phyloP scores from a whole-genome alignment of 64 coral and sea anemone species.

The Actinia equina region DNA sequence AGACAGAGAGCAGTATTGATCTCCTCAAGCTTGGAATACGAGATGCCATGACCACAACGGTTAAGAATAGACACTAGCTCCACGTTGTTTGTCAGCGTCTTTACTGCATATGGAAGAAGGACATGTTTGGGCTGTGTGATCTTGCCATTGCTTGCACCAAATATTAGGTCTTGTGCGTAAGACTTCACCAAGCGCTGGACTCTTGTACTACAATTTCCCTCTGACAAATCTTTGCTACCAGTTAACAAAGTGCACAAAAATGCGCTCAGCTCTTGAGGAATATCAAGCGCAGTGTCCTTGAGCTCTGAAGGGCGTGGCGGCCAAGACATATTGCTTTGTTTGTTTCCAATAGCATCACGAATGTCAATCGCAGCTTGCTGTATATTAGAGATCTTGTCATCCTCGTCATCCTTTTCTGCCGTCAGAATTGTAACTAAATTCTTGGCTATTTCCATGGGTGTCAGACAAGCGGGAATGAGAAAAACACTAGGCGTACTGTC shows the following conservation, averaged over 20 bases:
- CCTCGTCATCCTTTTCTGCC: no score
- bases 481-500: no score
- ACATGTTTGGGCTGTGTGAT: conserved; percentile 22
- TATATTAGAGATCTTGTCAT: no score
- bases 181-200: background rate
- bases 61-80: conserved; percentile 19
- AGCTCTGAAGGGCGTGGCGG: no score
- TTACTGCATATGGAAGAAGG: conserved; percentile 28
- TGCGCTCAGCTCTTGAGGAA: conserved; percentile 1
- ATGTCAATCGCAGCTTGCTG: no score
- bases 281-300: background rate
- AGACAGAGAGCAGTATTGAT: no score
- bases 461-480: conserved; percentile 52
- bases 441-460: conserved; percentile 40
- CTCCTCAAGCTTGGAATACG: no score
- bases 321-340: no score
- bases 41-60: conserved; percentile 13
- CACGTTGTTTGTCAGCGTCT: conserved; percentile 38
- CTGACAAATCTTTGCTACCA: background rate
- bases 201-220: background rate
- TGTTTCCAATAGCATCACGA: no score
- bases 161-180: conserved; percentile 33
- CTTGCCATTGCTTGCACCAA: conserved; percentile 11
- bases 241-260: conserved; percentile 34
- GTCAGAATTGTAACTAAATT: background rate